Conservation (phyloP, 2,888 invertebrate species). For the Parapristionchus giblindavisi region DNA sequence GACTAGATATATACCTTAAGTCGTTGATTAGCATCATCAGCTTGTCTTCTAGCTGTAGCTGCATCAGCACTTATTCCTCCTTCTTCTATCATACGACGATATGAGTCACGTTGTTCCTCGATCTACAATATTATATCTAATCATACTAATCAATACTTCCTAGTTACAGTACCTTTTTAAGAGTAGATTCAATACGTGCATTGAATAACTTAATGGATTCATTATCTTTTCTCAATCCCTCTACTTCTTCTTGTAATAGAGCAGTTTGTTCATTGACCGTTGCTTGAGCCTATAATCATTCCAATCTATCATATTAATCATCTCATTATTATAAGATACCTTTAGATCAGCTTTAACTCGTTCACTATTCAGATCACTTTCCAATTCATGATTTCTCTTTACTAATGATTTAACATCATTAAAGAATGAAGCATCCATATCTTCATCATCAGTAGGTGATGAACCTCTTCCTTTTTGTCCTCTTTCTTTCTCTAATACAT, state of each 20-base stretch:
- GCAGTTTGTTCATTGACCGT: neutral
- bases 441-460: conserved; percentile 26
- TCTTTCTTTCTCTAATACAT: conserved; percentile 35
- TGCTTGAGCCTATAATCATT: neutral
- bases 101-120: conserved; percentile 49
- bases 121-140: conserved; percentile 37
- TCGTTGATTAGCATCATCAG: neutral
- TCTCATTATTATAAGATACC: neutral
- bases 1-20: neutral
- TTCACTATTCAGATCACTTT: conserved; percentile 31
- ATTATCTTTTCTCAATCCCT: neutral
- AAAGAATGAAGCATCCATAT: conserved; percentile 9
- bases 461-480: neutral
- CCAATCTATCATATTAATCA: neutral
- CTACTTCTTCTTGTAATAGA: neutral
- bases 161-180: neutral
- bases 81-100: conserved; percentile 44
- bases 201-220: neutral
- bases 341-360: neutral
- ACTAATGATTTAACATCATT: conserved; percentile 6
- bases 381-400: conserved; percentile 26
- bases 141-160: neutral
- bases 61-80: conserved; percentile 29
- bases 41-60: conserved; percentile 2
- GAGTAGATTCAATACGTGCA: no score